phyloP scores from a whole-genome alignment of 2,113 vertebrate species.

The Gambusia holbrooki region DNA sequence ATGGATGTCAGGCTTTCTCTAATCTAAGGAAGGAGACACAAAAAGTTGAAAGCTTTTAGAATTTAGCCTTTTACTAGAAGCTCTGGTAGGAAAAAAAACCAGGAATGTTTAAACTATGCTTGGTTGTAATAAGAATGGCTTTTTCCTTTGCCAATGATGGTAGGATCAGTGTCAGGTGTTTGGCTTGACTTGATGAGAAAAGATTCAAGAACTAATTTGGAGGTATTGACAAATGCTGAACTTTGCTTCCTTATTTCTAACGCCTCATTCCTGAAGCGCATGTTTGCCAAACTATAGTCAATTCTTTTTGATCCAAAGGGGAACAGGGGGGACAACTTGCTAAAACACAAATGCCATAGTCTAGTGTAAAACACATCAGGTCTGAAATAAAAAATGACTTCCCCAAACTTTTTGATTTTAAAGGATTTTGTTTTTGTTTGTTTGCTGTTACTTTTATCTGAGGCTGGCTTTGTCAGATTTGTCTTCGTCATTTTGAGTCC shows the following conservation, averaged over 20 bases:
- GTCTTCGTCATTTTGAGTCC: not conserved
- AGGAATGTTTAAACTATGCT: not conserved
- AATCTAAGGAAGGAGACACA: not conserved
- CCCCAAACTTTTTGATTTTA: not conserved
- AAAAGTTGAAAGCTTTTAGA: not conserved
- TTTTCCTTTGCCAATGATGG: conserved; percentile 21
- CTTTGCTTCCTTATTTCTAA: not conserved
- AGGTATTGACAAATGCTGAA: not conserved
- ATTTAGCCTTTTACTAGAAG: not conserved
- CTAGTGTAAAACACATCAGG: not conserved
- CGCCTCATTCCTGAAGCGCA: not conserved
- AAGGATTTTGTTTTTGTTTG: no score
- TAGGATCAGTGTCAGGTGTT: conserved; percentile 11
- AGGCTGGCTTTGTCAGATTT: not conserved
- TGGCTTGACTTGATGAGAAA: not conserved
- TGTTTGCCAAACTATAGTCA: not conserved
- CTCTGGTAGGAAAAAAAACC: not conserved
- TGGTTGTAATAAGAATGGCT: not conserved
- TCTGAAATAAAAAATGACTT: not conserved
- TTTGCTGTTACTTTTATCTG: no score
- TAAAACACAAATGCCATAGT: not conserved
- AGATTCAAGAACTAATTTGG: not conserved
- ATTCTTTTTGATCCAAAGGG: not conserved
- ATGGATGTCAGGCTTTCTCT: not conserved
- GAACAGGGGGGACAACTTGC: not conserved